These are phyloP conservation scores for Mythimna impura DNA, from an alignment of 2,888 invertebrate species.

Conservation along the genomic window DNA sequence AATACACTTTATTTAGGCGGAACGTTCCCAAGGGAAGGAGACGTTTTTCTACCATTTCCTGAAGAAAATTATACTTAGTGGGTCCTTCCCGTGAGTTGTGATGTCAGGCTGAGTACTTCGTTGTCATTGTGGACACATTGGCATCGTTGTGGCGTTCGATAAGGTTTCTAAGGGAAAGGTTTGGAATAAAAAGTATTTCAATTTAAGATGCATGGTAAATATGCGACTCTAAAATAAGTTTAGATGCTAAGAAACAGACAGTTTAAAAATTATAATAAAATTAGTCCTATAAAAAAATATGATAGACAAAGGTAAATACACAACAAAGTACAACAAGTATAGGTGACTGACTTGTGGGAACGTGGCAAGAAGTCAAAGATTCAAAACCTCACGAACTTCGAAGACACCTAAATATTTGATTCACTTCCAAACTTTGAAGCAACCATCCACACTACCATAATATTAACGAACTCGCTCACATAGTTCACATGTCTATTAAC, in stretches of 20 bases:
- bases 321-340: not conserved
- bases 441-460: slow-evolving; percentile 34
- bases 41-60: slow-evolving; percentile 59
- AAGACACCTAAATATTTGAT: slow-evolving; percentile 54
- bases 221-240: not conserved
- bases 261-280: not conserved
- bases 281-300: not conserved
- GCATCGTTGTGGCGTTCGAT: not conserved
- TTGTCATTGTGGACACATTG: slow-evolving; percentile 21
- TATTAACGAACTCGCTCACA: slow-evolving; percentile 39
- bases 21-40: slow-evolving; percentile 48
- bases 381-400: slow-evolving; percentile 36
- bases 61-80: slow-evolving; percentile 61
- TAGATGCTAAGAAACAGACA: not conserved
- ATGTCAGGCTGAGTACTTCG: slow-evolving; percentile 28
- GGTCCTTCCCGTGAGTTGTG: slow-evolving; percentile 42
- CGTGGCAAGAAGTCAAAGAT: slow-evolving; percentile 40
- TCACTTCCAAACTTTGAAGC: slow-evolving; percentile 38
- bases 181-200: not conserved
- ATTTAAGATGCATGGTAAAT: too few species aligned
- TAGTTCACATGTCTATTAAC: slow-evolving; percentile 31
- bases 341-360: slow-evolving; percentile 1
- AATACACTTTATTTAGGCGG: slow-evolving; percentile 56
- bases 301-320: not conserved
- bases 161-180: not conserved